Conservation (phyloP, 2,113 vertebrate species). For the Edolisoma coerulescens region DNA sequence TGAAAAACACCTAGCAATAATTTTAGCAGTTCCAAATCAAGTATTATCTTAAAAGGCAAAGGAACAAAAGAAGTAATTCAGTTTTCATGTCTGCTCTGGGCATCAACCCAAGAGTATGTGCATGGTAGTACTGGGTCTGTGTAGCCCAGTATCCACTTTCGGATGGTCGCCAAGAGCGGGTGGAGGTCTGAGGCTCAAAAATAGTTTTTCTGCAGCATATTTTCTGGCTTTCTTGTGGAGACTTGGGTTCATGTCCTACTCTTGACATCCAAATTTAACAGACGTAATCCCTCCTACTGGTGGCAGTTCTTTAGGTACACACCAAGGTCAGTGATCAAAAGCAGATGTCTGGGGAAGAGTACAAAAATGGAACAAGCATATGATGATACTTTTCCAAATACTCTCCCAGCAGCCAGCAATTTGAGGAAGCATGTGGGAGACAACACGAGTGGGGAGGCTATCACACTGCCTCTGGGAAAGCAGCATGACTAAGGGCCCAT, state of each 20-base stretch:
- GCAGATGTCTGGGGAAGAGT: neutral
- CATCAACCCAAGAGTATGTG: neutral
- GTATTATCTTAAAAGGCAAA: conserved; percentile 30
- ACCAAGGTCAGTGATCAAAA: neutral
- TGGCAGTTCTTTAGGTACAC: neutral
- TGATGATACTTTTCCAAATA: neutral
- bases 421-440: neutral
- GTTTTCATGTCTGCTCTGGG: conserved; percentile 1
- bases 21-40: conserved; percentile 3
- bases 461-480: neutral
- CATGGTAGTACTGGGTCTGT: neutral
- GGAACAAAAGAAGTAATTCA: conserved; percentile 17
- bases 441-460: neutral
- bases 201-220: neutral
- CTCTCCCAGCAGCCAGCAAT: neutral
- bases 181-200: neutral
- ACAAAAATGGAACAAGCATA: neutral
- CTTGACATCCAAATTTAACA: neutral
- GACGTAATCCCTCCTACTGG: neutral
- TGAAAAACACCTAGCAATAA: conserved; percentile 1
- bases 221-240: neutral
- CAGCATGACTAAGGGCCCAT: neutral
- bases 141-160: neutral
- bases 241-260: neutral
- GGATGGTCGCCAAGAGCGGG: neutral